phyloP scores from a whole-genome alignment of 2,113 vertebrate species.

The Hyaena hyaena region DNA sequence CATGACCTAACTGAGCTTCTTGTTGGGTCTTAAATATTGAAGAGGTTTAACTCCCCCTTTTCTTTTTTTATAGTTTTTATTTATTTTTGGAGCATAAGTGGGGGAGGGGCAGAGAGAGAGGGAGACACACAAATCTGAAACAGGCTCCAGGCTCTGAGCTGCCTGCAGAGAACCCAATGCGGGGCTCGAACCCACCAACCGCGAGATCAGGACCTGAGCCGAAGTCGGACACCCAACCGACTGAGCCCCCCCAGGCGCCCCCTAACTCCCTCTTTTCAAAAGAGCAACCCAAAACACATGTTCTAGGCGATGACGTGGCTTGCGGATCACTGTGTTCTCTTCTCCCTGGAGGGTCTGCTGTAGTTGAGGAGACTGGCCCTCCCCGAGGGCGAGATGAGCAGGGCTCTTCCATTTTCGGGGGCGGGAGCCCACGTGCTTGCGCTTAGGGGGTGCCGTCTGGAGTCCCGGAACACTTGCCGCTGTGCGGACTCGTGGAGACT shows the following conservation, averaged over 20 bases:
- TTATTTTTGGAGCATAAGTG: too few species aligned
- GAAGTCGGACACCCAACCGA: too few species aligned
- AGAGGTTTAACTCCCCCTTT: neutral
- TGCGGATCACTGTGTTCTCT: neutral
- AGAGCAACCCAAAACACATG: neutral
- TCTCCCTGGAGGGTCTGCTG: neutral
- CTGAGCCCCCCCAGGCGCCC: too few species aligned
- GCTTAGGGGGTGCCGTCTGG: too few species aligned
- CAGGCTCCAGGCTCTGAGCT: too few species aligned
- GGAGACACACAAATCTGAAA: too few species aligned
- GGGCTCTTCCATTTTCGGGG: neutral
- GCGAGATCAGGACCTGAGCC: too few species aligned
- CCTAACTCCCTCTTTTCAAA: neutral
- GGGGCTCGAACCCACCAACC: too few species aligned
- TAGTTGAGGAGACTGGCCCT: neutral
- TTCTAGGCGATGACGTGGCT: neutral
- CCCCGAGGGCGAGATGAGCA: neutral
- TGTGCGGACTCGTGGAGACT: neutral
- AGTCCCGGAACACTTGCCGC: neutral
- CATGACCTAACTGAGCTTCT: neutral
- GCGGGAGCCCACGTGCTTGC: accelerated
- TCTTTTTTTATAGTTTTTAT: neutral
- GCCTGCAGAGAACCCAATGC: too few species aligned
- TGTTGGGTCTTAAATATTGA: neutral
- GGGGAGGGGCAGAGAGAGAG: too few species aligned